Conservation (phyloP, 2,113 vertebrate genomes). For the Hemichromis elongatus region DNA sequence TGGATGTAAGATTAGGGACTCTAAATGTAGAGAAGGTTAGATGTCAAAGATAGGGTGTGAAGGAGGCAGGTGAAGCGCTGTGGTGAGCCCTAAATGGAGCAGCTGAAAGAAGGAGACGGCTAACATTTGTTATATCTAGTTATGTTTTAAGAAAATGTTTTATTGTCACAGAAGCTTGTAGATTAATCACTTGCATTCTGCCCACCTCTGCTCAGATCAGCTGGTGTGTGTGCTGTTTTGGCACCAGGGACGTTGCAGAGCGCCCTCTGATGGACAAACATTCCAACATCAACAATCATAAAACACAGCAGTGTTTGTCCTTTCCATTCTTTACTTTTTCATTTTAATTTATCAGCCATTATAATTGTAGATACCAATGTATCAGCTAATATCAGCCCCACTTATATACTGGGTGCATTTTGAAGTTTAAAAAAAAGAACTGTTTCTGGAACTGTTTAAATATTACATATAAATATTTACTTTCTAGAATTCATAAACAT, state of each 20-base stretch:
- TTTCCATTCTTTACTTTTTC: background rate
- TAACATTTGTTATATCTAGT: background rate
- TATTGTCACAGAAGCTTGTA: background rate
- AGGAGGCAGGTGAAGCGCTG: background rate
- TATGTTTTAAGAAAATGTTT: background rate
- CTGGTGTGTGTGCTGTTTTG: background rate
- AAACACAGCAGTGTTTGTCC: background rate
- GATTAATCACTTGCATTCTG: background rate
- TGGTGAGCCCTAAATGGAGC: background rate
- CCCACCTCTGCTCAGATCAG: background rate
- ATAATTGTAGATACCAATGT: background rate
- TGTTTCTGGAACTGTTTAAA: background rate
- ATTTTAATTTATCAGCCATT: background rate
- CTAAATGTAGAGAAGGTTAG: background rate
- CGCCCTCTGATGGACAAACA: background rate
- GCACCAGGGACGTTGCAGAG: background rate
- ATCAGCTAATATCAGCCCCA: background rate
- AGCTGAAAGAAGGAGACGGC: background rate
- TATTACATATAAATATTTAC: background rate
- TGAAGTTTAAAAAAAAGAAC: background rate
- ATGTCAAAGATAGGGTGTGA: background rate
- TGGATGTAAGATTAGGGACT: background rate
- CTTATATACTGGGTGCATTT: background rate
- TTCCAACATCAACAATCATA: background rate
- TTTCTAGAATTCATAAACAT: background rate